These are phyloP conservation scores for Tinamus major DNA, from an alignment of 2,797 vertebrate species.

Conservation along the genomic window DNA sequence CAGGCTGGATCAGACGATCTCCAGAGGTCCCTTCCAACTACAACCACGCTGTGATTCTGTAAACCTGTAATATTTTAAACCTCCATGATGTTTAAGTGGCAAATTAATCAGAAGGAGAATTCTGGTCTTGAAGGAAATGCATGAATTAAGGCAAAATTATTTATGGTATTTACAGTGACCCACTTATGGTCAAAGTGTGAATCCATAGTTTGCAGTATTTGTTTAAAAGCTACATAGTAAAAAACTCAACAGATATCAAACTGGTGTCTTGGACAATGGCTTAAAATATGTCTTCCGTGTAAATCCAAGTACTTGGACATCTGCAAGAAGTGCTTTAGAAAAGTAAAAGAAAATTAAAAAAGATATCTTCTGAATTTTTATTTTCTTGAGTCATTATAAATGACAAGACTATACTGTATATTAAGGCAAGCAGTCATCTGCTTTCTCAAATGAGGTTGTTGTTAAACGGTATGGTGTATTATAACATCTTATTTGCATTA, in stretches of 20 bases:
- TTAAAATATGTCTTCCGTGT: neutral
- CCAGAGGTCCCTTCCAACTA: too few species aligned
- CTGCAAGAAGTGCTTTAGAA: constrained; percentile 13
- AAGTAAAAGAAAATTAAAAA: neutral
- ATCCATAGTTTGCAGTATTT: neutral
- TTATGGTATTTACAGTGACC: neutral
- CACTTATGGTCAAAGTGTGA: accelerated
- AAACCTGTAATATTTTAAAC: neutral
- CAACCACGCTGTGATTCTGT: too few species aligned
- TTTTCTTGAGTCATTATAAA: neutral
- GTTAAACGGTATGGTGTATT: neutral
- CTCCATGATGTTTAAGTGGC: neutral
- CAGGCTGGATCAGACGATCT: too few species aligned
- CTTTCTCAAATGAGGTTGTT: neutral
- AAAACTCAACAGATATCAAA: neutral
- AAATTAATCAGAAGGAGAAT: neutral
- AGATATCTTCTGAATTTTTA: neutral
- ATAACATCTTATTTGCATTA: neutral
- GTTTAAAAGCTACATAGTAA: neutral
- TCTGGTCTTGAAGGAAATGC: neutral
- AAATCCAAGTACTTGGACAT: neutral
- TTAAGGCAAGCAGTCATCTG: neutral
- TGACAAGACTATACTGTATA: neutral
- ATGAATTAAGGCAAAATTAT: neutral
- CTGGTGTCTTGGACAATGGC: neutral